phyloP scores from a whole-genome alignment of 1,140 invertebrate species.

The Zaprionus kolodkinae region DNA sequence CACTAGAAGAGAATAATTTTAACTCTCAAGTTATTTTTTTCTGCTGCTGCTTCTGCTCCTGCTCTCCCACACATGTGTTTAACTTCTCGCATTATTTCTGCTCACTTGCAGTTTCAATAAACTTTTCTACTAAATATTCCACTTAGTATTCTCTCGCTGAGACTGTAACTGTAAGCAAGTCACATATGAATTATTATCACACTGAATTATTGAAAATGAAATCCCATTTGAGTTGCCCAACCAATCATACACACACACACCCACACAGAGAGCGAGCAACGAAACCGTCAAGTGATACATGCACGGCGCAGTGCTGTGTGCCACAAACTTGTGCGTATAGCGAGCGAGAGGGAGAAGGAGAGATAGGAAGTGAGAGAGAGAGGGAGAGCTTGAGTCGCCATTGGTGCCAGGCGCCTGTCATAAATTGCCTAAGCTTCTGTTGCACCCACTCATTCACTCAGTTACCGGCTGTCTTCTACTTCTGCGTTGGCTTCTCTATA shows the following conservation, averaged over 20 bases:
- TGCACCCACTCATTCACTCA: constrained; percentile 43
- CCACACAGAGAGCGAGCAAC: background rate
- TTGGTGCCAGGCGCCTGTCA: constrained; percentile 43
- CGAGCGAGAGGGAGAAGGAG: too few relatives aligned
- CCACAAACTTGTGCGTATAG: background rate
- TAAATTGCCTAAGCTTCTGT: constrained; percentile 57
- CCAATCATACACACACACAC: constrained; percentile 21
- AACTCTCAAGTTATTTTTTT: background rate
- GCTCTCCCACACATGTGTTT: background rate
- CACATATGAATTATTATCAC: constrained; percentile 28
- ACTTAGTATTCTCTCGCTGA: background rate
- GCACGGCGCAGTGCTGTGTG: background rate
- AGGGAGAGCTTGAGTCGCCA: constrained; percentile 7
- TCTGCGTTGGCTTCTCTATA: constrained; percentile 13
- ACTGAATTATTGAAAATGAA: constrained; percentile 27
- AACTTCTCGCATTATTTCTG: background rate
- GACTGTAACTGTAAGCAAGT: constrained; percentile 20
- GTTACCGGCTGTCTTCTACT: constrained; percentile 46
- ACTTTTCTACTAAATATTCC: constrained; percentile 2
- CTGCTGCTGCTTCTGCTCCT: background rate
- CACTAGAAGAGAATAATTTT: too few relatives aligned
- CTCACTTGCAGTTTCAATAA: background rate
- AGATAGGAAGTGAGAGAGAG: background rate
- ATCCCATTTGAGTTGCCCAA: constrained; percentile 36
- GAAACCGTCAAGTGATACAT: constrained; percentile 19